Evolutionary conservation across 2,888 invertebrate species (phyloP), one percentile per base, ranked within the genome.

Genomic region (Chalcosyrphus nemorum): DNA sequence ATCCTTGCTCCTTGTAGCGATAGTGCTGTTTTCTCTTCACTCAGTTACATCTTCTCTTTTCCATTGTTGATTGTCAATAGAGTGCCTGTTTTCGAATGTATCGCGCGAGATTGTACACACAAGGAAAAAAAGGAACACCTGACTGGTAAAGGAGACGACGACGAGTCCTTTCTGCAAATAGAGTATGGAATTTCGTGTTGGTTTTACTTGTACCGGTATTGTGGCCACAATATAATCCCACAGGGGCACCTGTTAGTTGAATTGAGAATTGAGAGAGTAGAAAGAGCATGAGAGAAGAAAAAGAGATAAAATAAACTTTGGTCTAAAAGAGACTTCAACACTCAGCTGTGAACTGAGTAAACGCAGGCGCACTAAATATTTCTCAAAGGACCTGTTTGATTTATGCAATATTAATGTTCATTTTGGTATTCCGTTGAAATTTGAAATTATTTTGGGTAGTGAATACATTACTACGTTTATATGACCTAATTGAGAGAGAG

Each of bases 171-270:
- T 56, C 9, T n/a, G 9, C 47, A 38, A 59, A 19, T 59, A 19
- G 13, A 59, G 50, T 45, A 56, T 45, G 4, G 4, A 19, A 61
- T 41, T 6, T 41, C 35, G 9, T 29, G 29, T 15, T 27, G 29
- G 4, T 29, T 45, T 5, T 24, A 9, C 47, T 11, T 47, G 32
- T 45, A 45, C 66, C 75, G 76, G 66, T 59, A 21, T 66, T 52
- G 15, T 61, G 57, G 24, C 6, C 47, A 21, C 13, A 27, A 45
- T 19, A 19, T 19, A 19, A 43, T 24, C 24, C 63, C 19, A 50
- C 27, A 47, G 38, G 59, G 41, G 75, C 81, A 81, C 81, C 81
- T 81, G 81, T 81, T 81, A 81, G 74, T 68, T 63, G 27, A 41
- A 17, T 7, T 54, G 54, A 68, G 80, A 81, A 74, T 6, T 17